Base-by-base conservation (phyloP, 2,888 invertebrate species). In the Hylaea fasciaria region DNA sequence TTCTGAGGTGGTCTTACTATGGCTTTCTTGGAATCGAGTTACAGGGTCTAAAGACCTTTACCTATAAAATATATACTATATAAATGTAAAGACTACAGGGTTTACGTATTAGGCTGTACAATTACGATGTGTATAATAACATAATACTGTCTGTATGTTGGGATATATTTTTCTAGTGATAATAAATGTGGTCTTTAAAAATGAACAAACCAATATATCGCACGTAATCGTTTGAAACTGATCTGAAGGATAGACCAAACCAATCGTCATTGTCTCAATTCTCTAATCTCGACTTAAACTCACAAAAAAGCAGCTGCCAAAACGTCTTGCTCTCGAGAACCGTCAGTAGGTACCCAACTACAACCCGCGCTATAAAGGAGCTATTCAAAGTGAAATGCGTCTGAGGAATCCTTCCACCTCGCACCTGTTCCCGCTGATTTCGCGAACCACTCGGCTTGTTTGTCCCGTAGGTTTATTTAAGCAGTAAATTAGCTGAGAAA, bases 11-110 rank as follows among this genome's bases (percentile, higher is more conserved):
- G 5, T 14, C 16, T 12, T 47, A 35, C 35, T 47, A 47, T 14
- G 47, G 47, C 10, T 16, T 47, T 12, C 47, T 47, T 47, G 11
- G 16, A 0, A 47, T 47, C 16, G 16, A 47, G 47, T 47, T 47
- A 35, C 47, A 0, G 14, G 22, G 12, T 28, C 12, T 28, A 28
- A 44, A 28, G 12, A 12, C 11, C 44, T 28, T 11, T 44, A 2
- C 5, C 14, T 14, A 11, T 28, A n/a, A n/a, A n/a, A n/a, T n/a
- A n/a, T n/a, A n/a, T n/a, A n/a, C n/a, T n/a, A n/a, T n/a, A n/a
- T n/a, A n/a, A n/a, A n/a, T n/a, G n/a, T n/a, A n/a, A n/a, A n/a
- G n/a, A n/a, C n/a, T n/a, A n/a, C n/a, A n/a, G n/a, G n/a, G n/a
- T n/a, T n/a, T n/a, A n/a, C n/a, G n/a, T n/a, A n/a, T n/a, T n/a